Evolutionary conservation across 2,888 invertebrate species (phyloP).

Genomic region (Nomada ruficornis): DNA sequence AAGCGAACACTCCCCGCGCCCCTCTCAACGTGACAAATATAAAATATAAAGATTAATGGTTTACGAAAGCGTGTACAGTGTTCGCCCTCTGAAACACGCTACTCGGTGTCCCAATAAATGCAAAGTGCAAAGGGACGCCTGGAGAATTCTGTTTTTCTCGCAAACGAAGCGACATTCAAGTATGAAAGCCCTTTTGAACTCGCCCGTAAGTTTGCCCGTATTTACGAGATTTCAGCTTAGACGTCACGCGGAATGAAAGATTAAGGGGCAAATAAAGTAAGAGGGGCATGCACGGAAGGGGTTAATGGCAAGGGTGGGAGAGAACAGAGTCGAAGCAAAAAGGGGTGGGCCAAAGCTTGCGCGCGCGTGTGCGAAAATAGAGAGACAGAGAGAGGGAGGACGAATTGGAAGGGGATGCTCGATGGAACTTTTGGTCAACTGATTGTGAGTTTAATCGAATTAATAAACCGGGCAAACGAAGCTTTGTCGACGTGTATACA

Average conservation of each 20-base stretch:
- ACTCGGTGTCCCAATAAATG: slow-evolving; percentile 26
- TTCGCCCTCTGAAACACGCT: slow-evolving; percentile 4
- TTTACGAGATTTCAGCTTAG: slow-evolving; percentile 52
- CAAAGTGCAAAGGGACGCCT: slow-evolving; percentile 5
- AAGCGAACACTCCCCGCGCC: too few relatives aligned
- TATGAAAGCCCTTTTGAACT: slow-evolving; percentile 39
- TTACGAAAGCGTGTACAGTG: background rate
- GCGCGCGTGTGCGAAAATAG: background rate
- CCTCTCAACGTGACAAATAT: background rate
- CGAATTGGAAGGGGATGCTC: background rate
- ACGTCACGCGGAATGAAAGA: slow-evolving; percentile 55
- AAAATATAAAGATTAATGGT: slow-evolving; percentile 12
- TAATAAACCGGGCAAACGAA: slow-evolving; percentile 42
- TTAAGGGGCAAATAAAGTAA: slow-evolving; percentile 56
- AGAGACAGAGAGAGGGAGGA: background rate
- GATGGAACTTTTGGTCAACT: slow-evolving; percentile 36
- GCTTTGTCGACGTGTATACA: slow-evolving; percentile 18
- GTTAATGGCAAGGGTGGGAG: slow-evolving; percentile 21
- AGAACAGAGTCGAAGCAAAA: background rate
- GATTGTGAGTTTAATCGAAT: slow-evolving; percentile 48
- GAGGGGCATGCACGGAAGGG: slow-evolving; percentile 35
- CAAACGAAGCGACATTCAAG: slow-evolving; percentile 38
- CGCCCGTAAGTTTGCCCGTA: slow-evolving; percentile 37
- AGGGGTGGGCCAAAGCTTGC: background rate
- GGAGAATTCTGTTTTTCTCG: slow-evolving; percentile 34